Conservation (phyloP, 1,140 invertebrate species). For the Sycobia sp. region DNA sequence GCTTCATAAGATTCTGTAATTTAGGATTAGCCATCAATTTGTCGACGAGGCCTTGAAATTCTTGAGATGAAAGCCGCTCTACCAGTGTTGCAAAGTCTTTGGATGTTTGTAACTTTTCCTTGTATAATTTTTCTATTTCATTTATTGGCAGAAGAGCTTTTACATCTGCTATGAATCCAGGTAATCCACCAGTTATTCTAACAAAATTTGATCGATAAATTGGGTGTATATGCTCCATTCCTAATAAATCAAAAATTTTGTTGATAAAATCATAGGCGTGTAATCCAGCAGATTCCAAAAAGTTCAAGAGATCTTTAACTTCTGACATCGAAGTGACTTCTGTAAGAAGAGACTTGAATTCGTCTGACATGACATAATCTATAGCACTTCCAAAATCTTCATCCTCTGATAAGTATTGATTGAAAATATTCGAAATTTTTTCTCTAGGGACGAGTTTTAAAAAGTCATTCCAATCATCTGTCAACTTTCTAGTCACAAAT, state of each 20-base stretch:
- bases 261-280: constrained; percentile 36
- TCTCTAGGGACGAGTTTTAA: constrained; percentile 30
- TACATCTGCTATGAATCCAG: constrained; percentile 43
- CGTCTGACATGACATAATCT: constrained; percentile 35
- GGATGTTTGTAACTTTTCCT: constrained; percentile 46
- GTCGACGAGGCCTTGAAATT: constrained; percentile 41
- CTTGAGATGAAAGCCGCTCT: constrained; percentile 34
- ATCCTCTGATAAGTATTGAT: constrained; percentile 38
- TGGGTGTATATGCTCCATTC: constrained; percentile 20
- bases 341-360: constrained; percentile 37
- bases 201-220: neutral
- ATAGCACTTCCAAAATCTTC: constrained; percentile 35
- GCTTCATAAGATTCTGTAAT: constrained; percentile 37
- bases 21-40: constrained; percentile 37
- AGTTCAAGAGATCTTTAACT: constrained; percentile 34
- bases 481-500: neutral
- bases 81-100: constrained; percentile 42
- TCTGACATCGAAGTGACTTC: constrained; percentile 38
- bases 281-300: constrained; percentile 33
- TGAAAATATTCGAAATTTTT: constrained; percentile 34
- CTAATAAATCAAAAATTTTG: constrained; percentile 36
- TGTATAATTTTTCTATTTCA: constrained; percentile 41
- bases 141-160: constrained; percentile 41
- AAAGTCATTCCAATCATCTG: constrained; percentile 41
- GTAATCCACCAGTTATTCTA: constrained; percentile 37